Percentiles rank a stretch among this genome's conserved stretches.
Conservation (phyloP, 2,113 vertebrate genomes). For the Istiophorus platypterus region DNA sequence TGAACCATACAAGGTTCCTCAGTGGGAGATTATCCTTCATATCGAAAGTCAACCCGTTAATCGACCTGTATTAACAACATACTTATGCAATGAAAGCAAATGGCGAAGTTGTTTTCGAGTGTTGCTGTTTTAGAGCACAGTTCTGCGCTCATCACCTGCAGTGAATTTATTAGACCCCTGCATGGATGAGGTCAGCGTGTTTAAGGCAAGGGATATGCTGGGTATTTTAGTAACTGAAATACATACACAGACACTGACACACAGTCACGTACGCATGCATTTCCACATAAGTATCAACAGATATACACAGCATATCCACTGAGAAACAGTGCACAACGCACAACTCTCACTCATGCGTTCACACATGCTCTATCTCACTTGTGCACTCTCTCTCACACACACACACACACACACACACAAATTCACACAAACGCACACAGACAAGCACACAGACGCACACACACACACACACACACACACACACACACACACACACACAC, state of each 20-base stretch:
- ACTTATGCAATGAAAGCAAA: constrained; percentile 60
- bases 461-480: constrained; percentile 8
- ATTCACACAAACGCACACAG: constrained; percentile 35
- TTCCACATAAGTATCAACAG: constrained; percentile 3
- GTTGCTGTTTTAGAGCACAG: constrained; percentile 60
- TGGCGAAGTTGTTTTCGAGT: constrained; percentile 63
- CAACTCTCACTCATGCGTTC: constrained; percentile 36
- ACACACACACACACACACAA: constrained; percentile 35
- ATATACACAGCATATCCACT: background rate
- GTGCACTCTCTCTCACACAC: constrained; percentile 10
- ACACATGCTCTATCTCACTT: background rate
- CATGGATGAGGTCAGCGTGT: constrained; percentile 70
- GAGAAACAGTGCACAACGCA: constrained; percentile 5
- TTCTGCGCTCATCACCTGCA: constrained; percentile 72
- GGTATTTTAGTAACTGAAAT: constrained; percentile 59
- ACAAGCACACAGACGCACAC: constrained; percentile 39
- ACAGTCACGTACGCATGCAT: constrained; percentile 2
- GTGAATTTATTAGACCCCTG: constrained; percentile 70
- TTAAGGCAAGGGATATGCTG: constrained; percentile 57
- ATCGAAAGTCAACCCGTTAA: constrained; percentile 41
- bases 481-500: constrained; percentile 33
- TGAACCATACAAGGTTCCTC: constrained; percentile 19
- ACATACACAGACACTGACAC: constrained; percentile 31
- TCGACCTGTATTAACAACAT: constrained; percentile 46
- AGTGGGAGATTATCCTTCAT: constrained; percentile 29